phyloP scores from a whole-genome alignment of 2,888 invertebrate genomes.

The Meganola albula region DNA sequence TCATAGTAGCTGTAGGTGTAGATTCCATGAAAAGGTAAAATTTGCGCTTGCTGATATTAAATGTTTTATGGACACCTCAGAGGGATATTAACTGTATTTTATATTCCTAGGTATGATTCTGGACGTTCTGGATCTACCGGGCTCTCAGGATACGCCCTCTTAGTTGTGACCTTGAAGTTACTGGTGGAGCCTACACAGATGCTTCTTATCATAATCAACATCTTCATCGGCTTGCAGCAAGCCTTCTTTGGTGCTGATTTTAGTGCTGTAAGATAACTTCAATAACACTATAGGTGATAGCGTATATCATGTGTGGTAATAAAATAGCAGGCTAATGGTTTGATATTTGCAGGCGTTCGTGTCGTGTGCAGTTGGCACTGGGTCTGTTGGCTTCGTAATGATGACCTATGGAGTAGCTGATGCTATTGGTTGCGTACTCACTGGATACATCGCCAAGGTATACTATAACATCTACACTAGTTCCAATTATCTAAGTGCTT shows the following conservation, averaged over 20 bases:
- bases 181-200: constrained; percentile 78
- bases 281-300: too few relatives aligned
- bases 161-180: constrained; percentile 78
- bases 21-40: constrained; percentile 78
- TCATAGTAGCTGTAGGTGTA: constrained; percentile 79
- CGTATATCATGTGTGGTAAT: too few relatives aligned
- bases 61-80: background rate
- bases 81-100: background rate
- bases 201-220: constrained; percentile 80
- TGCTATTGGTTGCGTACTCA: constrained; percentile 76
- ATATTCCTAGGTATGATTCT: constrained; percentile 58
- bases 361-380: constrained; percentile 78
- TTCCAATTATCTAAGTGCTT: too few relatives aligned
- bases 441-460: constrained; percentile 63
- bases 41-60: background rate
- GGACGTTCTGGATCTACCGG: constrained; percentile 50
- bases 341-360: constrained; percentile 68
- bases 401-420: constrained; percentile 81
- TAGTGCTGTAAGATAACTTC: constrained; percentile 66
- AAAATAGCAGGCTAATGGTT: background rate
- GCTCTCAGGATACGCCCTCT: constrained; percentile 57
- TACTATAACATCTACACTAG: too few relatives aligned
- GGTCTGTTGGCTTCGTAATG: constrained; percentile 83
- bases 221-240: constrained; percentile 83
- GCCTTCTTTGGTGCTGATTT: constrained; percentile 81